phyloP scores from a whole-genome alignment of 1,140 invertebrate species.

The honey bee (Apis mellifera) region DNA sequence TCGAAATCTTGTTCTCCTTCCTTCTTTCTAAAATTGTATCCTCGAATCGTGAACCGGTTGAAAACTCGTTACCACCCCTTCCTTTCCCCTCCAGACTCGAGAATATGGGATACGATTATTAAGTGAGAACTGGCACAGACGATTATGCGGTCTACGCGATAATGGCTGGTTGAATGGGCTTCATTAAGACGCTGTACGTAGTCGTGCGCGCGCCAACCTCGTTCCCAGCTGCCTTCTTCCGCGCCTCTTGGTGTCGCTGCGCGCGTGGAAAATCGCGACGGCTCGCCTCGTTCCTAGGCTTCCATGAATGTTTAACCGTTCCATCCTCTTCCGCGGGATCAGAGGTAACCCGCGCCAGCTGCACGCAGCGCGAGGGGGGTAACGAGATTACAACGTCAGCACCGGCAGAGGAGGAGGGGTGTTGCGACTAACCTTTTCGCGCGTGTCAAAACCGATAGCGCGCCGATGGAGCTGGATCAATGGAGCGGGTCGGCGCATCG shows the following conservation, averaged over 20 bases:
- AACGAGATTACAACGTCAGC: slow-evolving; percentile 66
- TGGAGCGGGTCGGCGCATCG: slow-evolving; percentile 32
- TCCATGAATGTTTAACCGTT: slow-evolving; percentile 68
- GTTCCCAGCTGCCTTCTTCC: background rate
- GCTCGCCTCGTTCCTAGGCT: slow-evolving; percentile 13
- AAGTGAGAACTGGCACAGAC: slow-evolving; percentile 77
- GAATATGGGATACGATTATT: slow-evolving; percentile 78
- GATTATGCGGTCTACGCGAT: slow-evolving; percentile 78
- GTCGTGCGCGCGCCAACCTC: slow-evolving; percentile 3
- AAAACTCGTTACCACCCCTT: slow-evolving; percentile 72
- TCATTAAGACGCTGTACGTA: slow-evolving; percentile 77
- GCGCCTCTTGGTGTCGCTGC: slow-evolving; percentile 10
- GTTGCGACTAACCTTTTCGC: slow-evolving; percentile 53
- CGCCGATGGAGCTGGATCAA: slow-evolving; percentile 43
- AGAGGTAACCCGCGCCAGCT: slow-evolving; percentile 57
- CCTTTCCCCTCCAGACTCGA: slow-evolving; percentile 65
- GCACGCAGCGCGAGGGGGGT: slow-evolving; percentile 45
- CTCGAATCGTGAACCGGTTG: background rate
- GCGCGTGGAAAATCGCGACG: background rate
- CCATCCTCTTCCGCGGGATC: slow-evolving; percentile 41
- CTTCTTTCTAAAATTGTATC: no score
- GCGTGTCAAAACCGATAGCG: slow-evolving; percentile 45
- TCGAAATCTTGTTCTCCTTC: no score
- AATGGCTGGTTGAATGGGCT: slow-evolving; percentile 79
- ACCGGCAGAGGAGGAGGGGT: no score